Conservation (phyloP, 2,113 vertebrate genomes). For the Chaetodon auriga region DNA sequence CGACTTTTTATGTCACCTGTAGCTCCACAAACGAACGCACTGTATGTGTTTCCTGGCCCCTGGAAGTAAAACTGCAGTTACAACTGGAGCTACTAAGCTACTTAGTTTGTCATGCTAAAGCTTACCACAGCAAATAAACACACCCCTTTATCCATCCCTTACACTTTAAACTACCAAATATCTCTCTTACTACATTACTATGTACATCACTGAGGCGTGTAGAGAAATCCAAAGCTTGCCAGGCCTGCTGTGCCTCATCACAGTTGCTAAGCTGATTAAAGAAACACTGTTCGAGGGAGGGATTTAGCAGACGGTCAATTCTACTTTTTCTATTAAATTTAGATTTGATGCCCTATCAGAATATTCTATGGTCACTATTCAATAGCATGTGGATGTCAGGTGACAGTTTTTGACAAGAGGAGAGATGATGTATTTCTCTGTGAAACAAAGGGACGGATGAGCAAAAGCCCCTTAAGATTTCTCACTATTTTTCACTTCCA, state of each 20-base stretch:
- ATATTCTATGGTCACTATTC: background rate
- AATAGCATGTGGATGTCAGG: background rate
- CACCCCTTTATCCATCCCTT: background rate
- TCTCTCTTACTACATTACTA: background rate
- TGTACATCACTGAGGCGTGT: background rate
- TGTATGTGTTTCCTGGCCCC: background rate
- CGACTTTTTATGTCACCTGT: background rate
- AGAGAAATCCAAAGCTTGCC: constrained; percentile 12
- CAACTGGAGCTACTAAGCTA: background rate
- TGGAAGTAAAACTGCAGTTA: background rate
- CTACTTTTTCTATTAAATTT: background rate
- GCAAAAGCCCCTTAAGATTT: background rate
- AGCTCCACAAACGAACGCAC: background rate
- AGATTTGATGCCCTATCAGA: background rate
- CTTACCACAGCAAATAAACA: background rate
- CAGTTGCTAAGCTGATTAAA: no score
- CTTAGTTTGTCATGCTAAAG: background rate
- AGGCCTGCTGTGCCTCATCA: background rate
- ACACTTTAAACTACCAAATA: background rate
- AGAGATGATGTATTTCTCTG: constrained; percentile 12
- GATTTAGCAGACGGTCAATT: background rate
- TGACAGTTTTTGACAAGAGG: background rate
- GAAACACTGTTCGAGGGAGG: background rate
- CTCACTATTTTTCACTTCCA: constrained; percentile 7
- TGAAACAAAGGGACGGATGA: background rate